These are phyloP conservation scores for Gobio occitaniae DNA, from an alignment of 2,797 vertebrate genomes.

Conservation along the genomic window DNA sequence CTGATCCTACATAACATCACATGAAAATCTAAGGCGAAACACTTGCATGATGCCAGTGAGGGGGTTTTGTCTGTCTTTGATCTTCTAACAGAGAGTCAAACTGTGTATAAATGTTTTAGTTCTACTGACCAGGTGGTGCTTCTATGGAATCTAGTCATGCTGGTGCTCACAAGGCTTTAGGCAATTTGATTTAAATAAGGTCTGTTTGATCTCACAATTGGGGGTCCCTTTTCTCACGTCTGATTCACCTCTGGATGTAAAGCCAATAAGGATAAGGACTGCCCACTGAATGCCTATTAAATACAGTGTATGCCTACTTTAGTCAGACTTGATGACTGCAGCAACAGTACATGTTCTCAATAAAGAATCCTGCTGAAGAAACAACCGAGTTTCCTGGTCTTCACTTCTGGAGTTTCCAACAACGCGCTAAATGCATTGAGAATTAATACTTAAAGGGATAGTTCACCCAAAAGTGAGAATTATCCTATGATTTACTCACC, in stretches of 20 bases:
- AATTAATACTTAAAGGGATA: too few relatives aligned
- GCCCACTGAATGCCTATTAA: neutral
- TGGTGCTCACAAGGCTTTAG: neutral
- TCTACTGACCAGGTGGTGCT: neutral
- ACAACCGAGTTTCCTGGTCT: too few relatives aligned
- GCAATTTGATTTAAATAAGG: neutral
- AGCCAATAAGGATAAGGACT: neutral
- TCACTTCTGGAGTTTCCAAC: too few relatives aligned
- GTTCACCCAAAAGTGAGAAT: too few relatives aligned
- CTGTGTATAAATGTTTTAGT: neutral
- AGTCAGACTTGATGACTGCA: neutral
- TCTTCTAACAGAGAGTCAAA: neutral
- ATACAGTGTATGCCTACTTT: neutral
- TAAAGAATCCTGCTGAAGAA: too few relatives aligned
- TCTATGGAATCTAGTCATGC: neutral
- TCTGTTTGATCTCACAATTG: neutral
- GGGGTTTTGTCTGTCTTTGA: neutral
- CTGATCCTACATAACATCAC: neutral
- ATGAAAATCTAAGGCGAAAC: neutral
- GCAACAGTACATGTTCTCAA: too few relatives aligned
- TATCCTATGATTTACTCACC: too few relatives aligned
- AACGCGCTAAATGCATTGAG: too few relatives aligned
- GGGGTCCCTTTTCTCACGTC: neutral
- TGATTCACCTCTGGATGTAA: neutral
- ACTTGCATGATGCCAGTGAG: neutral